A percentile compares a stretch with the other conserved stretches of the same genome.
Evolutionary conservation across 2,888 invertebrate species (phyloP).

Genomic region (Scaptomyza flava): DNA sequence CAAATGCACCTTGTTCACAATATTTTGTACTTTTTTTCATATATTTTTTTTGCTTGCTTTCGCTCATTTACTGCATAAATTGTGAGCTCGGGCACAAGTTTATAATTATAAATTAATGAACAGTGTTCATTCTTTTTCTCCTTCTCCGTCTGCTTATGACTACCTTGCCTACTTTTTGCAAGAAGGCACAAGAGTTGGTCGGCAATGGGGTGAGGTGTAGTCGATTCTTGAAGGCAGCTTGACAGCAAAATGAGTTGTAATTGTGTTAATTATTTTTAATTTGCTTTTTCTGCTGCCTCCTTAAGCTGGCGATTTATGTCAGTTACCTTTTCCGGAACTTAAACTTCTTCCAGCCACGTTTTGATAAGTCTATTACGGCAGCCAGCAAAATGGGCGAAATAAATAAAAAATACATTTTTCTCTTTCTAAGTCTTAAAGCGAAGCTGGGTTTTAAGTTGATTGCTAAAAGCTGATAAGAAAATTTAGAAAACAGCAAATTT

Average conservation of each 20-base stretch:
- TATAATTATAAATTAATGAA: conserved; percentile 76
- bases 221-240: conserved; percentile 53
- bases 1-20: conserved; percentile 23
- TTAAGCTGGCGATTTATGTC: conserved; percentile 60
- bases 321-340: conserved; percentile 56
- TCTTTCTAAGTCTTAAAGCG: no score
- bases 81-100: conserved; percentile 64
- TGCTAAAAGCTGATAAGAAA: neutral
- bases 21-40: conserved; percentile 5
- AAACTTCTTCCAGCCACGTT: conserved; percentile 16
- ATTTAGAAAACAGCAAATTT: no score
- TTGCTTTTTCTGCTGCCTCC: conserved; percentile 59
- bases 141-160: neutral
- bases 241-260: conserved; percentile 68
- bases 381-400: conserved; percentile 18
- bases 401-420: neutral
- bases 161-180: neutral
- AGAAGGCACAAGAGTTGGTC: conserved; percentile 17
- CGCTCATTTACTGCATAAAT: conserved; percentile 39
- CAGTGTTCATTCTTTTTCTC: conserved; percentile 43
- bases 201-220: conserved; percentile 4
- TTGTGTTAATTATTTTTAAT: conserved; percentile 70
- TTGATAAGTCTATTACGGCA: conserved; percentile 26
- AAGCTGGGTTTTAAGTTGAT: neutral
- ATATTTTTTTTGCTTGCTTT: conserved; percentile 19